Percentiles rank a stretch among this genome's conserved stretches.
Conservation (phyloP, 2,888 invertebrate species). For the Hirtodrosophila trivittata region DNA sequence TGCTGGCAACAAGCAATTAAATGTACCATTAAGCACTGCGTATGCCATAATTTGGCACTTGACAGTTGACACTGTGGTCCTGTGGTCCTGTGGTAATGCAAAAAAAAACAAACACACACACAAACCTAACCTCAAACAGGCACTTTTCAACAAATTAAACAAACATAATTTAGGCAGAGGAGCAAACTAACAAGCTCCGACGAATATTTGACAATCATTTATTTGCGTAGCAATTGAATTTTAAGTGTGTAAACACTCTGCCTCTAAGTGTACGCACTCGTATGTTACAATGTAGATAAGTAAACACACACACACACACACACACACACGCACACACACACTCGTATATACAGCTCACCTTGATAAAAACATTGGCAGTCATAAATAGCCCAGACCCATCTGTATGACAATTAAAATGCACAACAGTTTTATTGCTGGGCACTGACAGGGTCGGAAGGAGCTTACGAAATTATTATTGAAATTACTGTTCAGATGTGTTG, state of each 20-base stretch:
- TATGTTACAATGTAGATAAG: constrained; percentile 40
- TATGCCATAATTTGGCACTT: constrained; percentile 62
- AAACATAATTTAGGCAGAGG: neutral
- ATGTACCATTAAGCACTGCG: constrained; percentile 56
- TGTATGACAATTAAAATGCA: constrained; percentile 8
- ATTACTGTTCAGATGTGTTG: neutral
- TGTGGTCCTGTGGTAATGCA: constrained; percentile 17
- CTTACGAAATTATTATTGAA: neutral
- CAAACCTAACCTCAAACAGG: neutral
- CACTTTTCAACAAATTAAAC: constrained; percentile 6
- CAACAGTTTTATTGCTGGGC: constrained; percentile 1
- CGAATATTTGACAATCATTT: constrained; percentile 57
- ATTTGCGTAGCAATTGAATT: constrained; percentile 58
- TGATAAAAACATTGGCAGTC: neutral
- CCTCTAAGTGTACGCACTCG: constrained; percentile 5
- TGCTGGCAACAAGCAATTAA: constrained; percentile 40
- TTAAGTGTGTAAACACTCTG: constrained; percentile 54
- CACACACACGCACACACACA: too few species aligned
- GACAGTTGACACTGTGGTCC: constrained; percentile 60
- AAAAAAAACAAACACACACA: constrained; percentile 4
- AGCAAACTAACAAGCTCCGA: neutral
- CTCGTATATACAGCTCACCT: too few species aligned
- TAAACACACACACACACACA: constrained; percentile 7
- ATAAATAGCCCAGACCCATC: too few species aligned
- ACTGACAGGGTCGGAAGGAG: neutral